These are phyloP conservation scores for Sarcophaga carnaria DNA, from an alignment of 2,888 invertebrate genomes.

Conservation along the genomic window DNA sequence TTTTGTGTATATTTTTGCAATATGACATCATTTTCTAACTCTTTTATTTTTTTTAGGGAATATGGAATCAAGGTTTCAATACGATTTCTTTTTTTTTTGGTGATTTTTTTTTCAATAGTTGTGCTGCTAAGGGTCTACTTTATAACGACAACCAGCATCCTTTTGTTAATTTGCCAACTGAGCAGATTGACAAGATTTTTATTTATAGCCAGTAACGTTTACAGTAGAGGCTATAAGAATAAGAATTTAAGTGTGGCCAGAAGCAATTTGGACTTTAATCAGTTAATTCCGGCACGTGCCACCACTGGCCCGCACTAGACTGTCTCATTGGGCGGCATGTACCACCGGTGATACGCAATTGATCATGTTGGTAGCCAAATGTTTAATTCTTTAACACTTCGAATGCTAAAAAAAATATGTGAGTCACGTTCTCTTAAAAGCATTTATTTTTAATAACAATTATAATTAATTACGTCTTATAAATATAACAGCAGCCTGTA, in stretches of 20 bases:
- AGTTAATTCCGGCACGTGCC: no score
- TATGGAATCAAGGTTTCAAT: neutral
- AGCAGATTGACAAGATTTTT: neutral
- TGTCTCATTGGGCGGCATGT: no score
- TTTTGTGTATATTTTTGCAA: conserved; percentile 29
- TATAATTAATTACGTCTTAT: no score
- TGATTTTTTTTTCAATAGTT: neutral
- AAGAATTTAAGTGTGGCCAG: neutral
- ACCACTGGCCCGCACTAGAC: no score
- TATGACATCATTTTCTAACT: conserved; percentile 29
- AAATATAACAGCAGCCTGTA: no score
- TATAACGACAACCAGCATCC: neutral
- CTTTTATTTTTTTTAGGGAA: conserved; percentile 1
- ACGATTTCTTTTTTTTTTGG: neutral
- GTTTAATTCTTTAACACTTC: no score
- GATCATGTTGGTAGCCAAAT: no score
- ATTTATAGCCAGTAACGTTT: conserved; percentile 2
- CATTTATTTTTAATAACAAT: no score
- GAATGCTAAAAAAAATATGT: no score
- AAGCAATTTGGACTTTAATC: no score
- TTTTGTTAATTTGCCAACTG: conserved; percentile 16
- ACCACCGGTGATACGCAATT: no score
- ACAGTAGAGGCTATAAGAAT: neutral
- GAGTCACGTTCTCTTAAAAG: no score
- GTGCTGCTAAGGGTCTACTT: neutral